Evolutionary conservation across 2,797 vertebrate genomes (phyloP).

Genomic region (Strix occidentalis): DNA sequence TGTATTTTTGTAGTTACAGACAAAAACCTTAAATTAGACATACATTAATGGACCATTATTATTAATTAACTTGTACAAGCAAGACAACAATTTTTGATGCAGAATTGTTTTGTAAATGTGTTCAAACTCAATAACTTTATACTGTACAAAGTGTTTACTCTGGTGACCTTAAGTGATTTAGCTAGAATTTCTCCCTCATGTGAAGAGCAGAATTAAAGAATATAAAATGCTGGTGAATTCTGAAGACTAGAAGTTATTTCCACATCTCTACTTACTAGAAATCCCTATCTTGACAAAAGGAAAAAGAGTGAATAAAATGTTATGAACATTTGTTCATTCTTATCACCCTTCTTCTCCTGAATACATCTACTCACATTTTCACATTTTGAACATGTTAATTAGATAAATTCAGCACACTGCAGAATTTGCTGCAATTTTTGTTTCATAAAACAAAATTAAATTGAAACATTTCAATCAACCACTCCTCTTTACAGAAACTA

Average conservation of each 20-base stretch:
- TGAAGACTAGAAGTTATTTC: background rate
- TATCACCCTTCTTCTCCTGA: background rate
- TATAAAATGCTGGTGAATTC: background rate
- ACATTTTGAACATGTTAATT: background rate
- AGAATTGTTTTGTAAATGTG: background rate
- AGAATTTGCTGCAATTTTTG: background rate
- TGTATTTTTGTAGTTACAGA: background rate
- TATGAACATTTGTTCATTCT: background rate
- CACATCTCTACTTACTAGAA: background rate
- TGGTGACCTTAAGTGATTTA: background rate
- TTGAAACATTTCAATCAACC: background rate
- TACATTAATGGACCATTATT: background rate
- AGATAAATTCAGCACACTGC: background rate
- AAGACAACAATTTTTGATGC: background rate
- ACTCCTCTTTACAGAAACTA: background rate
- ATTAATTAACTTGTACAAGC: background rate
- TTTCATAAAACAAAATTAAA: background rate
- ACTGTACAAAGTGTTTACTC: accelerated
- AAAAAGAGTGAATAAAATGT: accelerated
- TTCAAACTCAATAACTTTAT: background rate
- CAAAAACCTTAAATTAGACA: background rate
- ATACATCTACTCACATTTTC: background rate
- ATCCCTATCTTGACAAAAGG: background rate
- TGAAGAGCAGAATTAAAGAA: background rate
- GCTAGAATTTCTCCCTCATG: background rate